phyloP scores from a whole-genome alignment of 2,797 vertebrate species.

The Pseudochirops corinnae region DNA sequence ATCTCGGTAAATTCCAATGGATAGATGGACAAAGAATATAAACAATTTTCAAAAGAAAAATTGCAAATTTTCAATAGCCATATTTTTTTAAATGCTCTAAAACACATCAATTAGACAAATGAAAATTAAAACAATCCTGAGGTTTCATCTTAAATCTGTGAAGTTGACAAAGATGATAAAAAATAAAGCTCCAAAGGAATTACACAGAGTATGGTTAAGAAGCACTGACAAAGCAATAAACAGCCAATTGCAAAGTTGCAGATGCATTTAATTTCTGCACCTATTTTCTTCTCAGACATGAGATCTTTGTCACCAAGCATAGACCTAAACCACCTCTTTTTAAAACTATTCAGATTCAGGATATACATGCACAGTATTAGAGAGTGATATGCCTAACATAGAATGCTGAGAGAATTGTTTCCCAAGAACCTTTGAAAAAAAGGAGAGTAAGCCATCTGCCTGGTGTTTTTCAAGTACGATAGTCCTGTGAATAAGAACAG shows the following conservation, averaged over 20 bases:
- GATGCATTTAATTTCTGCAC: not conserved
- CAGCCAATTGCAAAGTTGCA: not conserved
- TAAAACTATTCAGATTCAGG: not conserved
- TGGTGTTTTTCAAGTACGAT: not conserved
- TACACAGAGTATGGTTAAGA: not conserved
- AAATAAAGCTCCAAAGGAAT: not conserved
- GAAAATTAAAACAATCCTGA: not conserved
- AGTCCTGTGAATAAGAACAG: not conserved
- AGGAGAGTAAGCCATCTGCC: not conserved
- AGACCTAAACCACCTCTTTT: not conserved
- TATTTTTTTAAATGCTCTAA: not conserved
- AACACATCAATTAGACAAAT: not conserved
- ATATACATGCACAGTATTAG: not conserved
- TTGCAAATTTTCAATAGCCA: not conserved
- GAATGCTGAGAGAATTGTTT: constrained; percentile 1
- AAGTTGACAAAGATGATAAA: not conserved
- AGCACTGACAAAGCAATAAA: not conserved
- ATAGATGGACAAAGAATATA: not conserved
- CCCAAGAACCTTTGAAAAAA: constrained; percentile 17
- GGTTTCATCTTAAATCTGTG: not conserved
- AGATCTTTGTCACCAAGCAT: not conserved
- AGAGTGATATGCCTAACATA: not conserved
- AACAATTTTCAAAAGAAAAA: not conserved
- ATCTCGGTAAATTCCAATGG: not conserved
- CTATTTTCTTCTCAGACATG: constrained; percentile 16